Base-by-base conservation (phyloP, 2,797 vertebrate genomes). In the Lutjanus campechanus region DNA sequence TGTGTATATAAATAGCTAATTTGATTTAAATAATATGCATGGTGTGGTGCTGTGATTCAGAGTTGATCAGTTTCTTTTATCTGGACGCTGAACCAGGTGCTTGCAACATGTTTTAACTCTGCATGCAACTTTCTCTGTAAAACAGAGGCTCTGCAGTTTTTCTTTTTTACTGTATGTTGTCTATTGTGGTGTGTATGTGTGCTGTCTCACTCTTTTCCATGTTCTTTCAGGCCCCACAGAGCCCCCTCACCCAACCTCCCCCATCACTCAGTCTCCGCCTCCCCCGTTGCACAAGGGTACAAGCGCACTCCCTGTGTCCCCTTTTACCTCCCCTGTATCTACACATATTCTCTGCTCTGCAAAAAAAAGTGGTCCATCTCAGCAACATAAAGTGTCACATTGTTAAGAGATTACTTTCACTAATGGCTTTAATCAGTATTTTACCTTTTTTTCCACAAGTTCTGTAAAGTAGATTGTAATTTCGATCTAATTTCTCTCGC, bases 261-360 rank as follows among this genome's bases (percentile, higher is more conserved):
- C 95, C 94, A 89, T 95, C 95, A 95, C 90, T 88, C 93, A 95
- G 83, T 94, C 94, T 95, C 93, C 93, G 83, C 92, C 90, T 87
- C 91, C 95, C 95, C 90, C 92, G 79, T 94, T 95, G 93, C 94
- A 94, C 93, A 97, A 96, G 94, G 96, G 96, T 96, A 97, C 95
- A 96, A 94, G 89, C 91, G 90, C 92, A 94, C 94, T 94, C 85
- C 87, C 82, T 62, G 83, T 77, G 82, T 70, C 85, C 79, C 82
- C 75, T 46, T 77, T 58, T 77, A 19, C 46, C 60, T 59, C 50
- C 66, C 81, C 81, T 3, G 41, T 54, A 64, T 44, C 44, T 12
- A 25, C 59, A 43, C 5, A 0, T 16, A 16, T 74, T 58, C 12
- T 66, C 25, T 61, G 49, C 55, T 19, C 73, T 49, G 73, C 64